A percentile compares a stretch with the other conserved stretches of the same genome.
Conservation (phyloP, 2,888 invertebrate genomes). For the Crocallis elinguaria region DNA sequence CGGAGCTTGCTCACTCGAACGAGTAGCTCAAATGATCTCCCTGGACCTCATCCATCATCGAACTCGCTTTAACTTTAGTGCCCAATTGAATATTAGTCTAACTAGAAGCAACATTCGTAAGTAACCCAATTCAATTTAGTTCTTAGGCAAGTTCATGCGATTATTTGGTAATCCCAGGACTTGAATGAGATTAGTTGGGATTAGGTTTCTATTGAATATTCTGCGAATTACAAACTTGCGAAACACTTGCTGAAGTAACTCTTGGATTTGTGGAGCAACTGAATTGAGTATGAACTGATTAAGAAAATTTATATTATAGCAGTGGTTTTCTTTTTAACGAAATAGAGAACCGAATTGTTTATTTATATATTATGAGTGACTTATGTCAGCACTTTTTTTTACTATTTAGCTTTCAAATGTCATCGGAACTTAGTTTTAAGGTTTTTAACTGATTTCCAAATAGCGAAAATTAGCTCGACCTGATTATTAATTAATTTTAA, state of each 20-base stretch:
- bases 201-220: conserved; percentile 28
- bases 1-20: too few species aligned
- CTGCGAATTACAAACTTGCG: conserved; percentile 2
- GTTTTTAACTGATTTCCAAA: too few species aligned
- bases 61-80: neutral
- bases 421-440: too few species aligned
- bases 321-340: too few species aligned
- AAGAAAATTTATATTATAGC: neutral
- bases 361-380: neutral
- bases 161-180: conserved; percentile 20
- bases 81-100: neutral
- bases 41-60: too few species aligned
- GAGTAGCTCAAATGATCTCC: too few species aligned
- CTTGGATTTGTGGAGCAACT: neutral
- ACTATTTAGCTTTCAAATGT: too few species aligned
- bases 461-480: too few species aligned
- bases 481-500: too few species aligned
- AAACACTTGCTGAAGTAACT: conserved; percentile 6
- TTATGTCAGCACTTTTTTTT: too few species aligned
- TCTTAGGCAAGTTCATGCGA: conserved; percentile 23
- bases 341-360: too few species aligned
- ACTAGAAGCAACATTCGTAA: too few species aligned
- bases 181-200: conserved; percentile 16
- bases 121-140: conserved; percentile 25
- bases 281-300: neutral